phyloP scores from a whole-genome alignment of 2,888 invertebrate species.

The Phyto melanocephala region DNA sequence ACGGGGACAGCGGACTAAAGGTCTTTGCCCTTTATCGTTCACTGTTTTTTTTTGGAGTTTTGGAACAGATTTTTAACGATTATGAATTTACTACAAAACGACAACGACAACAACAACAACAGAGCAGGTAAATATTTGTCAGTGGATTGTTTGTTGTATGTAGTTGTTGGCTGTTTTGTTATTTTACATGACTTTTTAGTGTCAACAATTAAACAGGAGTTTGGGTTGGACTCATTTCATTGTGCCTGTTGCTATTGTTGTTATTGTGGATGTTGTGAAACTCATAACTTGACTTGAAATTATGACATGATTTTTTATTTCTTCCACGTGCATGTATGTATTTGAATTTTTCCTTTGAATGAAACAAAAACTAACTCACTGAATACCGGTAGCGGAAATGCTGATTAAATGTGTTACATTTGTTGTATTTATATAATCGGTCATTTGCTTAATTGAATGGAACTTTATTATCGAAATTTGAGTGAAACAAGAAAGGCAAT shows the following conservation, averaged over 20 bases:
- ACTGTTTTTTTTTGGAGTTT: conserved; percentile 28
- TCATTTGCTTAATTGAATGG: not conserved
- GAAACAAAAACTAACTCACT: not conserved
- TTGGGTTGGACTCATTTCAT: conserved; percentile 11
- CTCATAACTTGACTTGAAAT: not conserved
- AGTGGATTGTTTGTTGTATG: not conserved
- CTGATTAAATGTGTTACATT: conserved; percentile 23
- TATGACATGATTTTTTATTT: not conserved
- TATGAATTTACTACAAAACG: conserved; percentile 41
- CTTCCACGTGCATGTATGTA: conserved; percentile 24
- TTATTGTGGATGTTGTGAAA: not conserved
- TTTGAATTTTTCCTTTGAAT: conserved; percentile 7
- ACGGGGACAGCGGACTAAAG: conserved; percentile 20
- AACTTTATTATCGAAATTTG: not conserved
- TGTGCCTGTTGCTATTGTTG: not conserved
- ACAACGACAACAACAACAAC: not conserved
- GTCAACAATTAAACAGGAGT: conserved; percentile 53
- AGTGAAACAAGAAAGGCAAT: not conserved
- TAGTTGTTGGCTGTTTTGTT: conserved; percentile 17
- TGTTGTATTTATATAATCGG: conserved; percentile 26
- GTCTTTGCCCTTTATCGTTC: conserved; percentile 57
- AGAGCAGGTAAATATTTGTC: conserved; percentile 33
- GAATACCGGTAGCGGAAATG: conserved; percentile 54
- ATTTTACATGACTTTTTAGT: conserved; percentile 46
- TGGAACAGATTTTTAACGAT: conserved; percentile 52